Evolutionary conservation across 2,888 invertebrate species (phyloP).

Genomic region (Tipula vernalis): DNA sequence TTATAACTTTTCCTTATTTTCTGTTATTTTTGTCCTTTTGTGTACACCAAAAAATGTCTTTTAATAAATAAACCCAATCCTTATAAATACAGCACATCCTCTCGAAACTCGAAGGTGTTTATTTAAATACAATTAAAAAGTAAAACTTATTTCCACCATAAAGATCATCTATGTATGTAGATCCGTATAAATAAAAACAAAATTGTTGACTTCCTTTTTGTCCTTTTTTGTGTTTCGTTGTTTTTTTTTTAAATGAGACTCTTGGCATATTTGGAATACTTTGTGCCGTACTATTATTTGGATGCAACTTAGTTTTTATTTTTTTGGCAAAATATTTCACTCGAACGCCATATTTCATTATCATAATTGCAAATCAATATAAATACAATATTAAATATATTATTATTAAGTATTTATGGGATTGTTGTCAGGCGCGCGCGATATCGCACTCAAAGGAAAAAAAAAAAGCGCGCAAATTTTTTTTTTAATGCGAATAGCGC

Average conservation of each 20-base stretch:
- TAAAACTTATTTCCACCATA: not conserved
- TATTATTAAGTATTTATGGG: not conserved
- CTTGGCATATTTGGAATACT: too few relatives aligned
- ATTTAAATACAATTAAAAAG: not conserved
- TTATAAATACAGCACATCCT: not conserved
- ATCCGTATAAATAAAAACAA: not conserved
- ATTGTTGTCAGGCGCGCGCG: not conserved
- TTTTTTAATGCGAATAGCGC: not conserved
- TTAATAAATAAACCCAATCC: not conserved
- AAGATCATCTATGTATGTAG: not conserved
- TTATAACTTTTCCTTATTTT: not conserved
- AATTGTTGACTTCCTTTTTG: not conserved
- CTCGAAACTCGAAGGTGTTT: not conserved
- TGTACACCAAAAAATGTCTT: not conserved
- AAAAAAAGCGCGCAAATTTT: not conserved
- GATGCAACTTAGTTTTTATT: too few relatives aligned
- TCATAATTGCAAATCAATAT: not conserved
- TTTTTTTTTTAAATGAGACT: too few relatives aligned
- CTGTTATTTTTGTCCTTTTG: not conserved
- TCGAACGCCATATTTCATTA: not conserved
- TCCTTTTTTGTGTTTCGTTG: not conserved
- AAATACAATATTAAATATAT: not conserved
- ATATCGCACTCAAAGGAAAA: not conserved
- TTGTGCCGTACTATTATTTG: too few relatives aligned
- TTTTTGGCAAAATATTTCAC: not conserved